Conservation (phyloP, 2,888 invertebrate genomes). For the Nycteola revayana region DNA sequence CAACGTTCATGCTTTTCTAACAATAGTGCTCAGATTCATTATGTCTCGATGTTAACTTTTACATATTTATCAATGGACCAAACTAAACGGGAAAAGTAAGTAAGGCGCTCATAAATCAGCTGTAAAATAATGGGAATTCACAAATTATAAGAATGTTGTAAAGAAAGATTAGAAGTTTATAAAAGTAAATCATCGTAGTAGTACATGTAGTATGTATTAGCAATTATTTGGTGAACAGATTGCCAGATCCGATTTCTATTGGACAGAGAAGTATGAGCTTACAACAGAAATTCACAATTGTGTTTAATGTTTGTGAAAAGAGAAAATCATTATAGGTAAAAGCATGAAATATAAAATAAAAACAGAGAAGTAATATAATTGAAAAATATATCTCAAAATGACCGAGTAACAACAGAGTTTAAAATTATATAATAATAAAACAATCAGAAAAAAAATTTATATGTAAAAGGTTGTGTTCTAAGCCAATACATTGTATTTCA, state of each 20-base stretch:
- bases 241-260: conserved; percentile 43
- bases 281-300: conserved; percentile 36
- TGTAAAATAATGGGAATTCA: no score
- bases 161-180: conserved; percentile 18
- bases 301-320: conserved; percentile 80
- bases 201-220: conserved; percentile 16
- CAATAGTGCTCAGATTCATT: conserved; percentile 34
- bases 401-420: no score
- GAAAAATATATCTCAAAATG: no score
- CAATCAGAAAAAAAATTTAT: conserved; percentile 10
- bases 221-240: conserved; percentile 32
- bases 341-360: conserved; percentile 36
- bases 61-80: conserved; percentile 13
- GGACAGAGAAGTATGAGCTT: conserved; percentile 30
- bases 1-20: conserved; percentile 36
- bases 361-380: conserved; percentile 10
- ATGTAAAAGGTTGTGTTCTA: conserved; percentile 22
- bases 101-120: no score
- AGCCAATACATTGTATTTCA: conserved; percentile 31
- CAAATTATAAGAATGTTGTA: conserved; percentile 5
- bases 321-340: conserved; percentile 60
- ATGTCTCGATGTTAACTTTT: conserved; percentile 11
- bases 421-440: no score
- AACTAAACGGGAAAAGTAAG: no score
- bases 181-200: conserved; percentile 15